These are phyloP conservation scores for Spheniscus humboldti DNA, from an alignment of 2,797 vertebrate species.

Conservation along the genomic window DNA sequence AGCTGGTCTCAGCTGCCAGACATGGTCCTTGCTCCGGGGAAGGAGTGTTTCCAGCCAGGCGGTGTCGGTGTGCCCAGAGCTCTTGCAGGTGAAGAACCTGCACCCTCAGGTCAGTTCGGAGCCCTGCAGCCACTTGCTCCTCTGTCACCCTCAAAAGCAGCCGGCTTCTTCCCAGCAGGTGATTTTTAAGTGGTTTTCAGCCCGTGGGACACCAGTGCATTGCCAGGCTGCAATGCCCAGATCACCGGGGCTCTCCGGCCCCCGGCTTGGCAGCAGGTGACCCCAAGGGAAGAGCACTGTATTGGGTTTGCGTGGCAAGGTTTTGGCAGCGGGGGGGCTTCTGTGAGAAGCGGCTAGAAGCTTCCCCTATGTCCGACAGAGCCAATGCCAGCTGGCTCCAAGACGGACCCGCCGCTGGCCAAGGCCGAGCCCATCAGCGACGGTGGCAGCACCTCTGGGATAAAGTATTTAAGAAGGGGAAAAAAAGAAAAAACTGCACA, in stretches of 20 bases:
- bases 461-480: no score
- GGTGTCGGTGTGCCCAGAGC: not conserved
- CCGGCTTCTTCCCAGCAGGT: not conserved
- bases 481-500: no score
- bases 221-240: not conserved
- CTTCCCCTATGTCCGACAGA: no score
- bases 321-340: no score
- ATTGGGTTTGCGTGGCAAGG: no score
- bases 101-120: not conserved
- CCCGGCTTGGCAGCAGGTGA: not conserved
- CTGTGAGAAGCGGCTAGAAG: no score
- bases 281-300: not conserved
- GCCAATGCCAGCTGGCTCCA: no score
- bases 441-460: no score
- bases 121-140: not conserved
- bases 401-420: no score
- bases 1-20: not conserved
- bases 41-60: not conserved
- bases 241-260: accelerated
- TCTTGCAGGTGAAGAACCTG: not conserved
- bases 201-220: accelerated
- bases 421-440: no score
- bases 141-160: not conserved
- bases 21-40: accelerated
- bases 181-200: not conserved